Percentiles rank a stretch among this genome's conserved stretches.
These are phyloP conservation scores for Zonitis immaculata DNA, from an alignment of 2,888 invertebrate genomes.

Conservation along the genomic window DNA sequence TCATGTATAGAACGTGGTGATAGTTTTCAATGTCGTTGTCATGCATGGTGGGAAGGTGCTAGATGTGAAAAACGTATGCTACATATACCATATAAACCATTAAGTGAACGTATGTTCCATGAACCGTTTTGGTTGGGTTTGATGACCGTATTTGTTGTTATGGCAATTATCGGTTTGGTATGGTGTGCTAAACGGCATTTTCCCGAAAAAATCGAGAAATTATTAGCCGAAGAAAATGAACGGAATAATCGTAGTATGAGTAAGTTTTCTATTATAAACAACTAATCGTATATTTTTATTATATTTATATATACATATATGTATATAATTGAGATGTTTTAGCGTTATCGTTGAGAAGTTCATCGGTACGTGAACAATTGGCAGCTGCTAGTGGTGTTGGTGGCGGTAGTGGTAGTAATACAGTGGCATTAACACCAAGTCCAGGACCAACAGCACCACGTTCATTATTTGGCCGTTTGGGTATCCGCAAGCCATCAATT, in stretches of 20 bases:
- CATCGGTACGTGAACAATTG: slow-evolving; percentile 59
- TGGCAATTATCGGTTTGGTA: slow-evolving; percentile 71
- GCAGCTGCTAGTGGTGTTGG: slow-evolving; percentile 50
- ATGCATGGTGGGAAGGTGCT: slow-evolving; percentile 60
- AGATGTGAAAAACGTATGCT: slow-evolving; percentile 67
- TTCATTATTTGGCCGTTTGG: slow-evolving; percentile 76
- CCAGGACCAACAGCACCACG: slow-evolving; percentile 56
- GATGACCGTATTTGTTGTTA: slow-evolving; percentile 76
- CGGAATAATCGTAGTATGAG: slow-evolving; percentile 56
- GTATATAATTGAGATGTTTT: slow-evolving; percentile 18
- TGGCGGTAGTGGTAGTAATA: slow-evolving; percentile 21
- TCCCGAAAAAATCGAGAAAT: slow-evolving; percentile 78
- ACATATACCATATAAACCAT: slow-evolving; percentile 65
- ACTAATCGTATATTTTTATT: too few relatives aligned
- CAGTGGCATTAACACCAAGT: slow-evolving; percentile 45
- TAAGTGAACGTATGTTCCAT: slow-evolving; percentile 77
- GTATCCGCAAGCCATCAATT: slow-evolving; percentile 84
- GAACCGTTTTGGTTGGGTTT: slow-evolving; percentile 88
- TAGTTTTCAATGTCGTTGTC: slow-evolving; percentile 64
- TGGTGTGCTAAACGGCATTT: slow-evolving; percentile 84
- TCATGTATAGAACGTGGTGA: slow-evolving; percentile 65
- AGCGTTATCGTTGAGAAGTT: slow-evolving; percentile 49
- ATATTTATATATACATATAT: too few relatives aligned
- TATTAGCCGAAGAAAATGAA: slow-evolving; percentile 74
- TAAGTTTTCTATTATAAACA: slow-evolving; percentile 23